These are phyloP conservation scores for Epinotia brunnichana DNA, from an alignment of 2,888 invertebrate genomes.

Conservation along the genomic window DNA sequence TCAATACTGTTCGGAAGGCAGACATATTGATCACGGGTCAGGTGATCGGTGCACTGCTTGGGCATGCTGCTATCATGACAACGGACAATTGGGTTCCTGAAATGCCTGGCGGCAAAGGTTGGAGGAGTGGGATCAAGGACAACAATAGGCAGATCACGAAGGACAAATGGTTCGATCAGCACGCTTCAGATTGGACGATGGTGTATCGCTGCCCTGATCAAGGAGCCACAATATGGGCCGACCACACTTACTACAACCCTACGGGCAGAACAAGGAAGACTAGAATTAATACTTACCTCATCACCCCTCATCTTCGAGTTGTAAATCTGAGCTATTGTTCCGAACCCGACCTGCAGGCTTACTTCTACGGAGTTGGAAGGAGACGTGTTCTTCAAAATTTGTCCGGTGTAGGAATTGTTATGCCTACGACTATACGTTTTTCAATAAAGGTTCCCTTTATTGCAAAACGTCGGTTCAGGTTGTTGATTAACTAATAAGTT, in stretches of 20 bases:
- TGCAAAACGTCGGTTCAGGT: too few species aligned
- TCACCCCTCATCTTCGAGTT: conserved; percentile 56
- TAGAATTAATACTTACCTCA: conserved; percentile 59
- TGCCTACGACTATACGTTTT: conserved; percentile 60
- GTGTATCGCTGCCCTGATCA: conserved; percentile 61
- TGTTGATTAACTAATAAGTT: too few species aligned
- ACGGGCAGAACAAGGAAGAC: conserved; percentile 57
- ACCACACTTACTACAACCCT: conserved; percentile 60
- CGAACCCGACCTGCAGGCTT: conserved; percentile 65
- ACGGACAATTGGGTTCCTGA: conserved; percentile 63
- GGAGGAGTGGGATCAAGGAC: conserved; percentile 55
- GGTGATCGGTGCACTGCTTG: conserved; percentile 59
- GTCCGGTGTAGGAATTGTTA: conserved; percentile 52
- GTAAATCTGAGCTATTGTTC: conserved; percentile 66
- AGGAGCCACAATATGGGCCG: conserved; percentile 60
- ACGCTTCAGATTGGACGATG: conserved; percentile 62
- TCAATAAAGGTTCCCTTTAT: conserved; percentile 60
- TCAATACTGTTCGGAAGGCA: conserved; percentile 62
- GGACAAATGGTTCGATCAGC: conserved; percentile 61
- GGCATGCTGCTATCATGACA: conserved; percentile 67
- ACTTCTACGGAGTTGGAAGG: conserved; percentile 61
- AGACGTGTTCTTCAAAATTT: conserved; percentile 57
- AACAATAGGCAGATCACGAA: conserved; percentile 64
- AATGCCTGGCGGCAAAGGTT: conserved; percentile 62
- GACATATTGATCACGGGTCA: conserved; percentile 62